phyloP scores from a whole-genome alignment of 2,888 invertebrate genomes.

The Himalopsyche anomala region DNA sequence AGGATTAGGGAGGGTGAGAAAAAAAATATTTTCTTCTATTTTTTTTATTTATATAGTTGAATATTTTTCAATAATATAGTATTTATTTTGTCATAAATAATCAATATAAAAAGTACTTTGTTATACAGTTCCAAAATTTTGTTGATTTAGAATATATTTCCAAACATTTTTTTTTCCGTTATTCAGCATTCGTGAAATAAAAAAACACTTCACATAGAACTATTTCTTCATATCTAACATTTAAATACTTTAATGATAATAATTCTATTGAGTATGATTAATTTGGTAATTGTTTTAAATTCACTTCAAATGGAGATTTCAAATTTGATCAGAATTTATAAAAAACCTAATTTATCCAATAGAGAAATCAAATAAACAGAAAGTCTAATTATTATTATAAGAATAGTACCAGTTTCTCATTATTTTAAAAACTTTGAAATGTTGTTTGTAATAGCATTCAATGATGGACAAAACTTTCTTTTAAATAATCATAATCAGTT shows the following conservation, averaged over 20 bases:
- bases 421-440: too few relatives aligned
- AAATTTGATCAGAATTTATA: background rate
- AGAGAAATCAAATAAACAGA: too few relatives aligned
- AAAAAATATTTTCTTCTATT: background rate
- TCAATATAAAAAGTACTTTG: constrained; percentile 33
- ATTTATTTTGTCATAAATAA: constrained; percentile 34
- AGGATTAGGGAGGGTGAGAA: too few relatives aligned
- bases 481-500: too few relatives aligned
- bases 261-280: background rate
- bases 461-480: too few relatives aligned
- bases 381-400: too few relatives aligned
- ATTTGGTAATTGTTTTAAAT: background rate
- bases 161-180: background rate
- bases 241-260: constrained; percentile 3
- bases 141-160: constrained; percentile 46
- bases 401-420: too few relatives aligned
- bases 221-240: constrained; percentile 15
- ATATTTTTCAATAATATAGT: constrained; percentile 34
- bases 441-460: too few relatives aligned
- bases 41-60: constrained; percentile 26
- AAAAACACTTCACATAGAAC: background rate
- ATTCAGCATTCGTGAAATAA: constrained; percentile 13
- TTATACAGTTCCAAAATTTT: constrained; percentile 43
- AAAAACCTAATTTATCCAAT: too few relatives aligned
- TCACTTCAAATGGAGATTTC: background rate